Base-by-base conservation (phyloP, 2,888 invertebrate genomes). In the Thera britannica region DNA sequence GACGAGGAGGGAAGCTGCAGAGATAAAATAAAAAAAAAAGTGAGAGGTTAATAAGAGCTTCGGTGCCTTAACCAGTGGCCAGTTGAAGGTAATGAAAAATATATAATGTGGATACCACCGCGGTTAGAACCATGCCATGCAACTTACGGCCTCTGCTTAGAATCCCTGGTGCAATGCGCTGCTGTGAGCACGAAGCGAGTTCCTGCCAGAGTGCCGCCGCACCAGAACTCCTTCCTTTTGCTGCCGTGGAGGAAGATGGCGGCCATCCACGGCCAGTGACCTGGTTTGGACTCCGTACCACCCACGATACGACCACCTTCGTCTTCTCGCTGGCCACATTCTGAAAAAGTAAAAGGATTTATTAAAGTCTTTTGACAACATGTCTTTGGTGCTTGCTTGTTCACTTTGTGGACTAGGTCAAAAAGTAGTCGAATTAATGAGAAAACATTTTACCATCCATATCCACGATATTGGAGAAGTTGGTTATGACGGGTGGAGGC, bases 191-290 rank as follows among this genome's bases (percentile, higher is more conserved):
- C 95, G 83, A 98, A 97, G 60, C 95, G 95, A 49, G 95, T 92
- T n/a, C 96, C 96, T 58, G 98, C 96, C 56, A 98, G 90, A 0
- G 98, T 97, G 0, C 98, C 98, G 0, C 98, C 98, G 83, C 98
- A 98, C 98, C 98, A 98, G 90, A 98, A 98, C 88, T 98, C 98
- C 0, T 97, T 96, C 38, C 97, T 95, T 78, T 96, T 95, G 49
- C 96, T 95, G 7, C 98, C 98, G 82, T 98, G 97, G 58, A 98
- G 94, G 88, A 97, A 98, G 77, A 98, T 98, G 1, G 98, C 98
- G 0, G 97, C 98, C 97, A 99, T 97, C 98, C 98, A 99, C 0
- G 99, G 98, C 98, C 98, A 98, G 62, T 97, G 96, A 0, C 98
- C 98, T 0, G 97, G 96, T 36, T 96, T 94, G 0, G 98, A 95